These are phyloP conservation scores for Macroramphosus scolopax DNA, from an alignment of 2,797 vertebrate species.

Conservation along the genomic window DNA sequence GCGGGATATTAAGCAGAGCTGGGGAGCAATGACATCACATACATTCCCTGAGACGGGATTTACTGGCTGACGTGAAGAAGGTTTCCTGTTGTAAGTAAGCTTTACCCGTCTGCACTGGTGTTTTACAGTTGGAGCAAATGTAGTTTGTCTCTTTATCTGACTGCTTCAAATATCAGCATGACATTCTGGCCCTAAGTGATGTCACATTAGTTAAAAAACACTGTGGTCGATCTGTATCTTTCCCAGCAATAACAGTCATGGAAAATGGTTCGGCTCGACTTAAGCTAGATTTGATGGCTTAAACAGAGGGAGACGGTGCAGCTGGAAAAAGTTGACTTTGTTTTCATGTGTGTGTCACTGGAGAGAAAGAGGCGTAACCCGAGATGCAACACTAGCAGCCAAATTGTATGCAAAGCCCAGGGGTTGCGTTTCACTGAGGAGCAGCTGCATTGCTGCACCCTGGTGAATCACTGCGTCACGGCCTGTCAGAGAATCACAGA, in stretches of 20 bases:
- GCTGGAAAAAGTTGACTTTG: slow-evolving; percentile 30
- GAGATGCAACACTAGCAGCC: slow-evolving; percentile 51
- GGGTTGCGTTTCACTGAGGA: slow-evolving; percentile 25
- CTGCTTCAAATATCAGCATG: too few species aligned
- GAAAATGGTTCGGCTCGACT: slow-evolving; percentile 29
- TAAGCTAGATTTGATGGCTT: slow-evolving; percentile 19
- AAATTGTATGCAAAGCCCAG: slow-evolving; percentile 50
- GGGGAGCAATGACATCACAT: slow-evolving; percentile 13
- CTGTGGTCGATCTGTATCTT: slow-evolving; percentile 1
- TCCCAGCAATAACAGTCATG: slow-evolving; percentile 29
- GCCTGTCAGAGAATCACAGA: slow-evolving; percentile 37
- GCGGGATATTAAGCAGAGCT: slow-evolving; percentile 25
- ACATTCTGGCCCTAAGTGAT: too few species aligned
- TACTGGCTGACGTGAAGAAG: slow-evolving; percentile 17
- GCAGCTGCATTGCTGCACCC: slow-evolving; percentile 45
- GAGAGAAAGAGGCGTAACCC: slow-evolving; percentile 50
- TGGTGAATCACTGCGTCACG: slow-evolving; percentile 34
- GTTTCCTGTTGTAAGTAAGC: not conserved
- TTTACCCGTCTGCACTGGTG: too few species aligned
- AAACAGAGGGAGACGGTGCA: slow-evolving; percentile 19
- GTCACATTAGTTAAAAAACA: slow-evolving; percentile 1
- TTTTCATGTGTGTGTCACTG: slow-evolving; percentile 31
- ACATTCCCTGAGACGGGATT: slow-evolving; percentile 18
- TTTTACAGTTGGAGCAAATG: too few species aligned
- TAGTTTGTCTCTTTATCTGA: too few species aligned